Conservation (phyloP, 1,140 invertebrate genomes). For the Sinella curviseta region DNA sequence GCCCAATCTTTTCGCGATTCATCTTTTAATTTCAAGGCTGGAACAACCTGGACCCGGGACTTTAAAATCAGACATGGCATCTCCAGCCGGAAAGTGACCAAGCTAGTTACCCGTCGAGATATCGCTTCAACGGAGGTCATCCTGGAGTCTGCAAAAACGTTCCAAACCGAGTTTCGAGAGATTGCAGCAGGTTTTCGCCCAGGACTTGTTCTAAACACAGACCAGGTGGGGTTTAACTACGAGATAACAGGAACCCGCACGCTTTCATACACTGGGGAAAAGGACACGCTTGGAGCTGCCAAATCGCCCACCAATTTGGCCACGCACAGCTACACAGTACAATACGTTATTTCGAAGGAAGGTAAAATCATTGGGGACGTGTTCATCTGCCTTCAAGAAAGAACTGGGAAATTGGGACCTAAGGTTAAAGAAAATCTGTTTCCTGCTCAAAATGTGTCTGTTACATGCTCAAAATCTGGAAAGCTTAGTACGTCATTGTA, state of each 20-base stretch:
- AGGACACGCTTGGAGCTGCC: background rate
- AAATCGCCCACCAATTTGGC: background rate
- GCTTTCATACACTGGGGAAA: constrained; percentile 10
- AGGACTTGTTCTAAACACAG: constrained; percentile 19
- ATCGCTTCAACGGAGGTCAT: background rate
- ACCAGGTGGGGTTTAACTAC: constrained; percentile 23
- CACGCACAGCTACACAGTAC: constrained; percentile 23
- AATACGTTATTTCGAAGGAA: constrained; percentile 2
- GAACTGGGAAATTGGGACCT: constrained; percentile 20
- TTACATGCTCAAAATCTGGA: constrained; percentile 23
- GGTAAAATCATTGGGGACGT: background rate
- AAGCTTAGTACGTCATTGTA: constrained; percentile 19
- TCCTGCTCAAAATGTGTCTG: background rate
- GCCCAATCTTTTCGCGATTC: no score
- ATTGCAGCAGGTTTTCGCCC: background rate
- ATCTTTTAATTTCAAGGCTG: constrained; percentile 11
- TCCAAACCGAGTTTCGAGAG: background rate
- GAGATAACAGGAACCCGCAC: background rate
- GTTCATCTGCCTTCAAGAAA: constrained; percentile 28
- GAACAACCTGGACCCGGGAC: background rate
- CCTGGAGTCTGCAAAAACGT: background rate
- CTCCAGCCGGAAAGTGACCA: background rate
- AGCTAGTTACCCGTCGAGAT: background rate
- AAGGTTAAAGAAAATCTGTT: background rate
- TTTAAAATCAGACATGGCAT: constrained; percentile 2